Conservation (phyloP, 2,113 vertebrate species). For the Mesoclemmys tuberculata region DNA sequence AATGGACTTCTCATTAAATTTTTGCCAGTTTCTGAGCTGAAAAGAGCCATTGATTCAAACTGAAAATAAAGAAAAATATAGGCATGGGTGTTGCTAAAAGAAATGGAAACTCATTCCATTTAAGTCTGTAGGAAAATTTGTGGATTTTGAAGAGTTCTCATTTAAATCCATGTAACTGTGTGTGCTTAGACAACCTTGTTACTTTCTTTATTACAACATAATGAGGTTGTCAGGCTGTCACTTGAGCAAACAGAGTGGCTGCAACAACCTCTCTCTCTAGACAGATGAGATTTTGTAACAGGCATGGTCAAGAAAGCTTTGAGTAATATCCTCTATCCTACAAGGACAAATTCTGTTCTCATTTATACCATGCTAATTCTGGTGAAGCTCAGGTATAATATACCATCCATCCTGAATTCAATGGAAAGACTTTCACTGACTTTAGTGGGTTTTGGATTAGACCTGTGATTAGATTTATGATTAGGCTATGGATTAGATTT, state of each 20-base stretch:
- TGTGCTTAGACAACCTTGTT: neutral
- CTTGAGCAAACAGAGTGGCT: neutral
- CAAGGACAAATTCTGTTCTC: neutral
- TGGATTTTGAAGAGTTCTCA: neutral
- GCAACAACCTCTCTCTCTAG: neutral
- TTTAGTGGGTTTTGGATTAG: neutral
- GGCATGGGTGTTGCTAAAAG: neutral
- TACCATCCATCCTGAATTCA: neutral
- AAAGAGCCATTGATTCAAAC: neutral
- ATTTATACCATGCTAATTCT: neutral
- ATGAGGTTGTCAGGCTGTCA: neutral
- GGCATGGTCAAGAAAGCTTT: neutral
- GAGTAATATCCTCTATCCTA: neutral
- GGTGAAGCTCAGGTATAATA: neutral
- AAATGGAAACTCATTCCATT: neutral
- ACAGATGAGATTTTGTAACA: rapidly evolving
- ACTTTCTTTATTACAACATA: neutral
- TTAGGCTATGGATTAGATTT: too few relatives aligned
- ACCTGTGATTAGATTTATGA: too few relatives aligned
- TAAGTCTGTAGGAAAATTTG: neutral
- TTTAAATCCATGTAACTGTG: neutral
- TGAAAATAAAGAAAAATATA: neutral
- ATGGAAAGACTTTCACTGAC: neutral
- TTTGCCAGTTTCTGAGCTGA: neutral
- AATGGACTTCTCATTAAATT: neutral